phyloP scores from a whole-genome alignment of 1,140 invertebrate species.

The Hormaphis cornu region DNA sequence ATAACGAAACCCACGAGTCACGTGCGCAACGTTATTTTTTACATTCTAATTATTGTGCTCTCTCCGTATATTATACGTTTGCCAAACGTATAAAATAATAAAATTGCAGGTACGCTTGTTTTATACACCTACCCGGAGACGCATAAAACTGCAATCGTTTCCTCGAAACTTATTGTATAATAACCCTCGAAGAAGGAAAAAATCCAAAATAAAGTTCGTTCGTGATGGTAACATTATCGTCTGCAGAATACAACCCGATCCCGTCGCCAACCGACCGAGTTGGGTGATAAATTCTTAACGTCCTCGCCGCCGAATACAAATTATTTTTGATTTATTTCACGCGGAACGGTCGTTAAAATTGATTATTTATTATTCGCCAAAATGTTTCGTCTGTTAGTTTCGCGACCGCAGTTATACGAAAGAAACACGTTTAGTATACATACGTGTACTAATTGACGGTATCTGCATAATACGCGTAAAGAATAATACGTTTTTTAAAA shows the following conservation, averaged over 20 bases:
- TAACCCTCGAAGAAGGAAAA: background rate
- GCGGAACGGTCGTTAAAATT: background rate
- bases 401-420: too few species aligned
- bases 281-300: slow-evolving; percentile 14
- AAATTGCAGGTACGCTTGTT: slow-evolving; percentile 21
- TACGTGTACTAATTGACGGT: too few species aligned
- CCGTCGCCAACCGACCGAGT: background rate
- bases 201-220: background rate
- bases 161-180: background rate
- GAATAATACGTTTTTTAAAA: too few species aligned
- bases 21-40: background rate
- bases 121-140: background rate
- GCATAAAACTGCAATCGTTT: slow-evolving; percentile 1
- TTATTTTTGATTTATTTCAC: background rate
- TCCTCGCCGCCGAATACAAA: background rate
- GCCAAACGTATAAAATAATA: slow-evolving; percentile 28
- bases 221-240: slow-evolving; percentile 13
- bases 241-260: background rate
- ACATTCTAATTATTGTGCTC: slow-evolving; percentile 9
- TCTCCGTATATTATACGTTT: background rate
- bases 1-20: slow-evolving; percentile 18
- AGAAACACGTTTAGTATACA: too few species aligned
- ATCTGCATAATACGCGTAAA: too few species aligned
- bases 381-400: too few species aligned
- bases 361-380: too few species aligned